These are phyloP conservation scores for Bombycilla garrulus DNA, from an alignment of 2,113 vertebrate species.

Conservation along the genomic window DNA sequence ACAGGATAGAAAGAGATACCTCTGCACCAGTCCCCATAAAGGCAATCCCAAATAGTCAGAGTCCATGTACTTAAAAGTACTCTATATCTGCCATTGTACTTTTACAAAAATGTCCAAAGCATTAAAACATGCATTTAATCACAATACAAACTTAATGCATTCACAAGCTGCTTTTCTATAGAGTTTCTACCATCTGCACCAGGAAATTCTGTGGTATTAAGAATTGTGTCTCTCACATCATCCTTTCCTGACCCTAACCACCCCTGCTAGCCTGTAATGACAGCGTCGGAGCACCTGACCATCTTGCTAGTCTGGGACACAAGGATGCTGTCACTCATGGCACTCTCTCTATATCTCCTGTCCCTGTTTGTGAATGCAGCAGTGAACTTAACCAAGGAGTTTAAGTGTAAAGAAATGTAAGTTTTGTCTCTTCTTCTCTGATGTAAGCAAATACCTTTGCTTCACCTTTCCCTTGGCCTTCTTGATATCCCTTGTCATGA, in stretches of 20 bases:
- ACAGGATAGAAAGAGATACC: not conserved
- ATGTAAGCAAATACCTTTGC: not conserved
- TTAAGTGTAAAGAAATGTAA: not conserved
- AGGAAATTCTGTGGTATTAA: not conserved
- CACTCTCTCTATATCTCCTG: not conserved
- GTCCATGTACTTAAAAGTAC: not conserved
- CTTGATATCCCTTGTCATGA: not conserved
- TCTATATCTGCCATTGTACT: not conserved
- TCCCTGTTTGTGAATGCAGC: not conserved
- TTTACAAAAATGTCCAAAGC: not conserved
- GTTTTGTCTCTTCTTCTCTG: not conserved
- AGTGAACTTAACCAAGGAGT: not conserved
- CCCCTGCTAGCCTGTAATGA: not conserved
- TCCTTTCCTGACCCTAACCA: not conserved
- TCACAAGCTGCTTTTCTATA: not conserved
- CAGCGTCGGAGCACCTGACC: not conserved
- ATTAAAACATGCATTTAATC: not conserved
- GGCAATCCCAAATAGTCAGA: not conserved
- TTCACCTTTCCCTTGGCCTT: not conserved
- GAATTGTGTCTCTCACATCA: not conserved
- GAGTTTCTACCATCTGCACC: not conserved
- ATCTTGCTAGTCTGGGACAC: not conserved
- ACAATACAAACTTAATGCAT: not conserved
- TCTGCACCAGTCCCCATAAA: not conserved
- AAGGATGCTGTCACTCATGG: not conserved